Percentiles rank a stretch among this genome's conserved stretches.
These are phyloP conservation scores for Nerophis lumbriciformis DNA, from an alignment of 2,113 vertebrate species.

Conservation along the genomic window DNA sequence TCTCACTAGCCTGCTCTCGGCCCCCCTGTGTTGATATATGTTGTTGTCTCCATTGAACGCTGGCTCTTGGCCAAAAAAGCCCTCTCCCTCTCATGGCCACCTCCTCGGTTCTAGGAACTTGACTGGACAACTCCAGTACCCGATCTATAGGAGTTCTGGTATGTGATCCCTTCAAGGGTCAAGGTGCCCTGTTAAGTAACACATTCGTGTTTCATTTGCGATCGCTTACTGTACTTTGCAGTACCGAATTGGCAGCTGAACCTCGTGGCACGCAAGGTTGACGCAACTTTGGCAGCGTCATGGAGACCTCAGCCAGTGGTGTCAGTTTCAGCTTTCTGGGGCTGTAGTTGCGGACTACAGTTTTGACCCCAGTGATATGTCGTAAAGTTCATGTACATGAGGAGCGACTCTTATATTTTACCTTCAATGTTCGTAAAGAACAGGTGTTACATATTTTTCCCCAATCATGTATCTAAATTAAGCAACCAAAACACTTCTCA, in stretches of 20 bases:
- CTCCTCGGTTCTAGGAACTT: slow-evolving; percentile 67
- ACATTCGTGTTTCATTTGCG: slow-evolving; percentile 44
- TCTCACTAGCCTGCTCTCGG: slow-evolving; percentile 48
- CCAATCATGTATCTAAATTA: too few relatives aligned
- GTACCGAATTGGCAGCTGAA: slow-evolving; percentile 23
- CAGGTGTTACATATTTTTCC: too few relatives aligned
- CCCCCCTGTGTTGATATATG: slow-evolving; percentile 69
- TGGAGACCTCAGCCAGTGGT: slow-evolving; percentile 20
- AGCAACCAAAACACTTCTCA: too few relatives aligned
- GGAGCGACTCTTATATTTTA: too few relatives aligned
- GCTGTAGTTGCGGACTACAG: not conserved
- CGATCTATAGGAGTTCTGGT: slow-evolving; percentile 64
- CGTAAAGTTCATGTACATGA: not conserved
- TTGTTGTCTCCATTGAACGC: slow-evolving; percentile 72
- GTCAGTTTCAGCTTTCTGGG: slow-evolving; percentile 13
- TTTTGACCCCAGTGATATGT: not conserved
- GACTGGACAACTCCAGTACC: slow-evolving; percentile 51
- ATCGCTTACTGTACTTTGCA: slow-evolving; percentile 45
- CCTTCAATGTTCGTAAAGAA: too few relatives aligned
- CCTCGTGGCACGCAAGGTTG: slow-evolving; percentile 21
- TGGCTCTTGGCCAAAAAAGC: slow-evolving; percentile 55
- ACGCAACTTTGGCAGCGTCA: slow-evolving; percentile 15
- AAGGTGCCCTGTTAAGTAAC: slow-evolving; percentile 67
- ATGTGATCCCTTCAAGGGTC: slow-evolving; percentile 51
- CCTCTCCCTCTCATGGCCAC: slow-evolving; percentile 49